Conservation (phyloP, 2,888 invertebrate genomes). For the Ctenicera cuprea region DNA sequence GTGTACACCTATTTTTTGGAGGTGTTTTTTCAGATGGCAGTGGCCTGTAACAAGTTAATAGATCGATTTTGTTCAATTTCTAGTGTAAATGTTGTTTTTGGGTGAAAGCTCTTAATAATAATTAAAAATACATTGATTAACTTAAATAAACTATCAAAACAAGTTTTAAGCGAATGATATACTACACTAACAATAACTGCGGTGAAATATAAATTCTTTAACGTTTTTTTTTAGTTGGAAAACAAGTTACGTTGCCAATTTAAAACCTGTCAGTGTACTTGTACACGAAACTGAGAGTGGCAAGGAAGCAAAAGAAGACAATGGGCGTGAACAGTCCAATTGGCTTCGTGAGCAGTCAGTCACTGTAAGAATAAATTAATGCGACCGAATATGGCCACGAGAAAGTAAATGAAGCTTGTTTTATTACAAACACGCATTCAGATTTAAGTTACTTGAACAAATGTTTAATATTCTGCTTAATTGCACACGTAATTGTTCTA, state of each 20-base stretch:
- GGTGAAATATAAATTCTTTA: slow-evolving; percentile 28
- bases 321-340: slow-evolving; percentile 61
- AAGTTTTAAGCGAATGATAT: too few species aligned
- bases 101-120: too few species aligned
- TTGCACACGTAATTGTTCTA: slow-evolving; percentile 44
- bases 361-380: slow-evolving; percentile 58
- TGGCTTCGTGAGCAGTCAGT: slow-evolving; percentile 59
- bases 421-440: slow-evolving; percentile 13
- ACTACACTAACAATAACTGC: not conserved
- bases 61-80: too few species aligned
- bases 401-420: slow-evolving; percentile 30
- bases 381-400: slow-evolving; percentile 48
- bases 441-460: slow-evolving; percentile 29
- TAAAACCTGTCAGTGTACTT: slow-evolving; percentile 50
- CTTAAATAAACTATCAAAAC: too few species aligned
- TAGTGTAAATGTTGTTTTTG: too few species aligned
- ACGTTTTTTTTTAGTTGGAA: slow-evolving; percentile 30
- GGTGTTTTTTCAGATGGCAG: too few species aligned
- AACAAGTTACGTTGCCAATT: slow-evolving; percentile 44
- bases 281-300: slow-evolving; percentile 40
- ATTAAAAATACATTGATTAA: too few species aligned
- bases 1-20: too few species aligned
- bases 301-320: slow-evolving; percentile 54
- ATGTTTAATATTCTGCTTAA: slow-evolving; percentile 42
- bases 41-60: too few species aligned